phyloP scores from a whole-genome alignment of 2,797 vertebrate genomes.

The Natrix natrix region DNA sequence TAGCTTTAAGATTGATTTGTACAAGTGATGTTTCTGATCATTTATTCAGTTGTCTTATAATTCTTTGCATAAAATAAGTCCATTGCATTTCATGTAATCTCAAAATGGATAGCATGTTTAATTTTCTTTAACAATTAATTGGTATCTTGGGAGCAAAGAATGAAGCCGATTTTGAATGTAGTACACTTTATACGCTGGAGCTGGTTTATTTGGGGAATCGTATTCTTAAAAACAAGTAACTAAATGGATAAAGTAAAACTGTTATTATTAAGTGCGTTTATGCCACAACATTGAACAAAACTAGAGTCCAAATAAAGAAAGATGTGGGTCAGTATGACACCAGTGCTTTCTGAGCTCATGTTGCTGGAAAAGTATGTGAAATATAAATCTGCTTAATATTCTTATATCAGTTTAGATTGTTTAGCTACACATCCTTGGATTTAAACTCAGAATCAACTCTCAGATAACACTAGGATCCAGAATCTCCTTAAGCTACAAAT shows the following conservation, averaged over 20 bases:
- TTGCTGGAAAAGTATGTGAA: background rate
- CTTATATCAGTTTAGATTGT: background rate
- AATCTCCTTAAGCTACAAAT: background rate
- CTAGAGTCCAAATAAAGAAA: background rate
- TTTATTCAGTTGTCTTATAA: background rate
- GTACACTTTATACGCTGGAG: background rate
- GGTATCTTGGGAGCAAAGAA: constrained; percentile 36
- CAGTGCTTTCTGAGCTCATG: background rate
- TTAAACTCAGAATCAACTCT: background rate
- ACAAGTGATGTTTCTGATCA: constrained; percentile 33
- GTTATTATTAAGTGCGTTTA: background rate
- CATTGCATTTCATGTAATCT: background rate
- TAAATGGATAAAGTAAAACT: background rate
- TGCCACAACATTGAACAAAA: background rate
- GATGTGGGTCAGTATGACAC: background rate
- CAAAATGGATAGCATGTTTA: background rate
- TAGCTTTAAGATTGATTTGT: constrained; percentile 55
- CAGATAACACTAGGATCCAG: background rate
- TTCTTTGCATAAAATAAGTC: background rate
- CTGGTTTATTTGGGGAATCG: background rate
- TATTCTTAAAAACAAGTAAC: background rate
- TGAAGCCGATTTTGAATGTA: constrained; percentile 40
- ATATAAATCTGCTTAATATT: background rate
- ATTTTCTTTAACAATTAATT: constrained; percentile 37
- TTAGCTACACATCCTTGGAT: background rate